Evolutionary conservation across 2,113 vertebrate genomes (phyloP), one percentile per base, ranked within the genome.

Genomic region (Elachura formosa): DNA sequence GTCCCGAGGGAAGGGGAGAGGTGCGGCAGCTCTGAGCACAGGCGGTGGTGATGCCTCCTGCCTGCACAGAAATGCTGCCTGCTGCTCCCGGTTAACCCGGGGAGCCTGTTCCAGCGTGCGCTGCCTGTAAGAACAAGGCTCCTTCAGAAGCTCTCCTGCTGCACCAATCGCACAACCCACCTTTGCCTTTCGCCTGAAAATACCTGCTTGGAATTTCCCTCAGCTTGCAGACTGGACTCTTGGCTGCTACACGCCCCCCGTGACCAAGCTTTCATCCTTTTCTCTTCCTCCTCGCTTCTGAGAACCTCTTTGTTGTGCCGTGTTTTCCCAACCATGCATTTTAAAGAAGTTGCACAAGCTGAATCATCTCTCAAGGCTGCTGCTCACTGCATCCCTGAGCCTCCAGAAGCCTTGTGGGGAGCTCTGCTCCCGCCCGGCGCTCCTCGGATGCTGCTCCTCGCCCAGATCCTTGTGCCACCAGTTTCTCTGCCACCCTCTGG

Each of bases 81-180:
- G 11, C 5, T 43, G 58, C 5, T 64, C 67, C 46, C 43, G 8
- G 7, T 8, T 13, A 11, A 3, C 21, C 33, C 14, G 0, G 16
- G 6, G 26, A 64, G 56, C 62, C 71, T 51, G 84, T 43, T 33
- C 9, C 2, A 2, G 51, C 7, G 0, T 31, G 66, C 1, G 2
- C 0, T 67, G 31, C 76, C 62, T 68, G 45, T 5, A 14, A 74
- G 46, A 11, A 20, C 66, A 23, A 40, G 41, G 41, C 63, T 76
- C 38, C 76, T 31, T 24, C 46, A 43, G 56, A 5, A 56, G 66
- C 67, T n/a, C 61, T 40, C 22, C 43, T 26, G 46, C 66, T 10
- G 29, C 0, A 0, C 14, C 2, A 1, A 3, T 19, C 2, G 0
- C 21, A 6, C 10, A 40, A 31, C 20, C 20, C 15, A 4, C 36